Evolutionary conservation across 2,797 vertebrate species (phyloP).

Genomic region (Gouania willdenowi): DNA sequence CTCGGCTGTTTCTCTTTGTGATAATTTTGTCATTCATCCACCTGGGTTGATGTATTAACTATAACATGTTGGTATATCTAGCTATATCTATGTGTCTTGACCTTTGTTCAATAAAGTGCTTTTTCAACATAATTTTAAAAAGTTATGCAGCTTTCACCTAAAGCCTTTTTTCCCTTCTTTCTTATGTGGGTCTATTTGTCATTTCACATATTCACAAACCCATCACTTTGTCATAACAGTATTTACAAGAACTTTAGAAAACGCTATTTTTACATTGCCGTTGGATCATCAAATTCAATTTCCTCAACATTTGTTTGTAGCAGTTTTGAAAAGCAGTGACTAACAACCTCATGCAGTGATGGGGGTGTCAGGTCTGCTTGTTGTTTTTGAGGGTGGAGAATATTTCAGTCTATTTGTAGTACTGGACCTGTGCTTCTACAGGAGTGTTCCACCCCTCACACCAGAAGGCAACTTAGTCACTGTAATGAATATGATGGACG

Average conservation of each 20-base stretch:
- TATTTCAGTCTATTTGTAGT: neutral
- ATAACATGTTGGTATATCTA: too few species aligned
- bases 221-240: too few species aligned
- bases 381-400: neutral
- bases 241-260: too few species aligned
- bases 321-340: neutral
- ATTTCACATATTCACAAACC: too few species aligned
- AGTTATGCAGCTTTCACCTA: constrained; percentile 5
- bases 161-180: neutral
- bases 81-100: constrained; percentile 4
- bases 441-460: too few species aligned
- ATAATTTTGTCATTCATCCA: constrained; percentile 60
- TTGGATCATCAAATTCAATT: too few species aligned
- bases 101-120: constrained; percentile 5
- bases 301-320: neutral
- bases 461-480: too few species aligned
- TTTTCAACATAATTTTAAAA: constrained; percentile 1
- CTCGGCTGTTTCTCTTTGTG: constrained; percentile 44
- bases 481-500: too few species aligned
- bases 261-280: too few species aligned
- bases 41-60: too few species aligned
- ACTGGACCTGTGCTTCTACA: too few species aligned
- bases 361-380: too few species aligned
- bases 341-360: neutral
- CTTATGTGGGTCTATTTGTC: neutral